Conservation (phyloP, 2,113 vertebrate species). For the Carassius auratus region DNA sequence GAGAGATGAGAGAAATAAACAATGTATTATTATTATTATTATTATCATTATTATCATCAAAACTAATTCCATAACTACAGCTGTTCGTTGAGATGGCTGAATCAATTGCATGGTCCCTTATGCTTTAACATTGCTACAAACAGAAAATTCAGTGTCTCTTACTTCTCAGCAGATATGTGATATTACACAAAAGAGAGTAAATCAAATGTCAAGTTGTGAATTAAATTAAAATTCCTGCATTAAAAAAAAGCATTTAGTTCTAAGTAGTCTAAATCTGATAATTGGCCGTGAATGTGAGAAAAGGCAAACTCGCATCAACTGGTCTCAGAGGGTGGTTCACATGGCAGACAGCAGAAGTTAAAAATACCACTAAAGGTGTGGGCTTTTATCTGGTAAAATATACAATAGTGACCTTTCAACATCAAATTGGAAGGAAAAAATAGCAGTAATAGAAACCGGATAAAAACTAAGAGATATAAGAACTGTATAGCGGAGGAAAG, state of each 20-base stretch:
- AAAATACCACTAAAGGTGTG: background rate
- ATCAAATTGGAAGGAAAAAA: background rate
- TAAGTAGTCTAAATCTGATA: constrained; percentile 14
- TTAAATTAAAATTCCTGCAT: background rate
- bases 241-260: background rate
- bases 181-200: background rate
- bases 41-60: background rate
- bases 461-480: constrained; percentile 49
- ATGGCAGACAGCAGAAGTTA: background rate
- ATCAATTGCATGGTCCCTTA: background rate
- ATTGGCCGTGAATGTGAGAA: background rate
- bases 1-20: background rate
- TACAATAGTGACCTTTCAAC: constrained; percentile 25
- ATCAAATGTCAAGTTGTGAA: background rate
- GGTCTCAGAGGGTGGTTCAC: background rate
- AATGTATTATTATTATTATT: background rate
- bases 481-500: constrained; percentile 61
- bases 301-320: background rate
- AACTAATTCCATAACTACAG: background rate
- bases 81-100: background rate
- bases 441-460: constrained; percentile 56
- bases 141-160: background rate
- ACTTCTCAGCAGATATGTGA: background rate
- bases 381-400: background rate
- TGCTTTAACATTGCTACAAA: constrained; percentile 3